These are phyloP conservation scores for Microplitis mediator DNA, from an alignment of 1,140 invertebrate genomes.

Conservation along the genomic window DNA sequence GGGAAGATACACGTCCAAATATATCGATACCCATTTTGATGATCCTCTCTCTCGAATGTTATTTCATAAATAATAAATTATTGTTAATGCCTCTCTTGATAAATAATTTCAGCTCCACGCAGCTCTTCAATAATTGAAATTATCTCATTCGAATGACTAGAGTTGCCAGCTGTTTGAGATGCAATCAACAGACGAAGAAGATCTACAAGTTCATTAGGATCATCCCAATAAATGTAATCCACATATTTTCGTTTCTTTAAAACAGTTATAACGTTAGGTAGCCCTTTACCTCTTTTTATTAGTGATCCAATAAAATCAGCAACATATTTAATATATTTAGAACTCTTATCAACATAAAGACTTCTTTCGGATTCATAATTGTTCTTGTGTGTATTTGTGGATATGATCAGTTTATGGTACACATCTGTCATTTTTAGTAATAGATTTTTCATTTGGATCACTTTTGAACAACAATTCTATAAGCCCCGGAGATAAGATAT, in stretches of 20 bases:
- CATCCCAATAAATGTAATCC: conserved; percentile 12
- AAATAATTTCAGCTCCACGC: conserved; percentile 11
- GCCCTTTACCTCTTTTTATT: background rate
- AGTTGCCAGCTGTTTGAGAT: conserved; percentile 3
- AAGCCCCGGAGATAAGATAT: background rate
- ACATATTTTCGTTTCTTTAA: background rate
- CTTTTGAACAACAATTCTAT: conserved; percentile 12
- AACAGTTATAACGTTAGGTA: background rate
- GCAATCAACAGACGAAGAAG: background rate
- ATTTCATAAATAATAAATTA: too few relatives aligned
- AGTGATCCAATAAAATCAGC: background rate
- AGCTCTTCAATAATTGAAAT: conserved; percentile 11
- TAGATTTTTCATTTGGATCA: background rate
- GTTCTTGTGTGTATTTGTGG: conserved; percentile 14
- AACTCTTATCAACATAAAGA: background rate
- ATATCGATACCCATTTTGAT: too few relatives aligned
- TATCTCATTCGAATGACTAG: conserved; percentile 2
- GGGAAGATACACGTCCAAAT: too few relatives aligned
- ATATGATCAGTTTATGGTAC: background rate
- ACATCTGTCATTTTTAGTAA: background rate
- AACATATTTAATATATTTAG: background rate
- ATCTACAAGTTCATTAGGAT: conserved; percentile 13
- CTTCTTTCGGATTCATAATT: background rate
- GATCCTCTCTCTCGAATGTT: too few relatives aligned
- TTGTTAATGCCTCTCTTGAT: background rate